Conservation (phyloP, 2,888 invertebrate species). For the Eupithecia insigniata region DNA sequence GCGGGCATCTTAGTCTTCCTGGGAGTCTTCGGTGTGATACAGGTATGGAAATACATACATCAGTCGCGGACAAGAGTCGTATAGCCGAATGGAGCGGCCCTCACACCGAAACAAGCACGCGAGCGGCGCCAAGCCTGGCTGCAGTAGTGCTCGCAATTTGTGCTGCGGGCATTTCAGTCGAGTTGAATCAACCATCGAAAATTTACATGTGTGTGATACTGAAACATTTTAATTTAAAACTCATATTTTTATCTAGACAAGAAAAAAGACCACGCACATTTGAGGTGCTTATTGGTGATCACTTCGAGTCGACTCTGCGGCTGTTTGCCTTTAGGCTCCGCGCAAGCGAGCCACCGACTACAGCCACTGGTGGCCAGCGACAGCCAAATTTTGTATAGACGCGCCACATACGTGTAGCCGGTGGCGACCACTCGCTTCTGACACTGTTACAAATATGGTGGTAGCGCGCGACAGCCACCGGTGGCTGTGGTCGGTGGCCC, state of each 20-base stretch:
- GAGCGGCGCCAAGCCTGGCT: constrained; percentile 75
- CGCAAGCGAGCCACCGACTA: too few relatives aligned
- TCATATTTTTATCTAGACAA: not conserved
- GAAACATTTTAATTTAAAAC: not conserved
- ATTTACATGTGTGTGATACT: too few relatives aligned
- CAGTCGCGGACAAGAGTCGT: constrained; percentile 89
- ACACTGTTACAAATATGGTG: too few relatives aligned
- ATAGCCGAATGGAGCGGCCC: constrained; percentile 86
- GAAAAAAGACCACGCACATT: not conserved
- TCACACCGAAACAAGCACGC: constrained; percentile 56
- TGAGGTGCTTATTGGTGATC: not conserved
- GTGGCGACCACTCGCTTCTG: too few relatives aligned
- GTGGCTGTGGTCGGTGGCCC: too few relatives aligned
- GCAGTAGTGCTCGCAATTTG: constrained; percentile 84
- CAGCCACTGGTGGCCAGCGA: too few relatives aligned
- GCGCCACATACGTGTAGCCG: too few relatives aligned
- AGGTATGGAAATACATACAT: constrained; percentile 47
- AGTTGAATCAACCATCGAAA: too few relatives aligned
- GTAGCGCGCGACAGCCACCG: too few relatives aligned
- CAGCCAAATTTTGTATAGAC: too few relatives aligned
- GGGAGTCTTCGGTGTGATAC: constrained; percentile 86
- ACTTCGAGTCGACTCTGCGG: not conserved
- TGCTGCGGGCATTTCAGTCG: constrained; percentile 86
- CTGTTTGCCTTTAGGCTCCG: too few relatives aligned
- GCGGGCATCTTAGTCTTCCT: constrained; percentile 88